Percentiles rank a stretch among this genome's conserved stretches.
phyloP scores from a whole-genome alignment of 2,888 invertebrate species.

The Ennomos erosarius region DNA sequence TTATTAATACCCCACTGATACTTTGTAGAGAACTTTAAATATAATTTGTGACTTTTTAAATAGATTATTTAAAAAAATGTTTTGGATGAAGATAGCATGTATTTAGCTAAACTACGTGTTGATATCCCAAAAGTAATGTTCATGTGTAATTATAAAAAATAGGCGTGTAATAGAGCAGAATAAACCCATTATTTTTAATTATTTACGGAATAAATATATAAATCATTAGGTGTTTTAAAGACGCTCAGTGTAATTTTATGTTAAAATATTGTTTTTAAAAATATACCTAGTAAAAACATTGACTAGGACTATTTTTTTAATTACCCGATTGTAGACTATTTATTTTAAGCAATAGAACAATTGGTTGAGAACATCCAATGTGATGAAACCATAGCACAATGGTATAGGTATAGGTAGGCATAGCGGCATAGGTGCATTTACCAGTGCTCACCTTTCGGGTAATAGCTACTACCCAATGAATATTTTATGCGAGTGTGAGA shows the following conservation, averaged over 20 bases:
- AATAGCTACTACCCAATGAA: no score
- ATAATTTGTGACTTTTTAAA: constrained; percentile 37
- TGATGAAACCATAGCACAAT: no score
- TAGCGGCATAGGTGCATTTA: no score
- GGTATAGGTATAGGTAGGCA: no score
- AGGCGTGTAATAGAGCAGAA: constrained; percentile 11
- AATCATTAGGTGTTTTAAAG: constrained; percentile 35
- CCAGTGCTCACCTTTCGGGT: no score
- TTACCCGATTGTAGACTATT: no score
- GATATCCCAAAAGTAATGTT: constrained; percentile 18
- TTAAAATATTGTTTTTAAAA: constrained; percentile 73
- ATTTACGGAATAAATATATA: constrained; percentile 42
- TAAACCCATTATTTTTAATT: constrained; percentile 30
- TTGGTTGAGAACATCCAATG: no score
- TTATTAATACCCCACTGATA: no score
- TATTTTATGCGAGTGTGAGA: no score
- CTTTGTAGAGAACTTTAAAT: neutral
- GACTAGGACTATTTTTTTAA: constrained; percentile 53
- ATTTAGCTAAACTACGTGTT: constrained; percentile 28
- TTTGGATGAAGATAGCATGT: constrained; percentile 21
- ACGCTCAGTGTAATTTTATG: constrained; percentile 58
- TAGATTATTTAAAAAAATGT: constrained; percentile 4
- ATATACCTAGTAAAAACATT: constrained; percentile 66
- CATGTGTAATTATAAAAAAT: constrained; percentile 22
- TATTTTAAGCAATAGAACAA: no score